Conservation (phyloP, 1,140 invertebrate species). For the Gerris buenoi region DNA sequence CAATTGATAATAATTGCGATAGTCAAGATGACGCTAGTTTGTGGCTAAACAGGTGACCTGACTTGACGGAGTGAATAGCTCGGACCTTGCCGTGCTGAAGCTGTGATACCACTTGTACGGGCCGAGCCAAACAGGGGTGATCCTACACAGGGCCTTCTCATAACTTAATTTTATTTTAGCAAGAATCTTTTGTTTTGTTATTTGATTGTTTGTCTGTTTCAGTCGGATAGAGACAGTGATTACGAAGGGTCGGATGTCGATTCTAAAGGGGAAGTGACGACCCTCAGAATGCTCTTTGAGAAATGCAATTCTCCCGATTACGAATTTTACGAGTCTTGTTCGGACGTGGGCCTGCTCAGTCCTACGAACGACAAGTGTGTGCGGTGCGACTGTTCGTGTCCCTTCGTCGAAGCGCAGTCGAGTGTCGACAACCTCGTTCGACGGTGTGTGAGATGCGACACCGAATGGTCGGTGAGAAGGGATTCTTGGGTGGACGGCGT, state of each 20-base stretch:
- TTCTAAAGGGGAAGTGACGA: not conserved
- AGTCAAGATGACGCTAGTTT: too few species aligned
- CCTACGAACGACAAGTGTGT: not conserved
- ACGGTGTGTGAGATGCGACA: not conserved
- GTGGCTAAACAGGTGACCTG: too few species aligned
- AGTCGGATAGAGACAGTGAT: not conserved
- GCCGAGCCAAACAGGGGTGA: too few species aligned
- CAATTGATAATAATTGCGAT: too few species aligned
- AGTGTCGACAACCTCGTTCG: not conserved
- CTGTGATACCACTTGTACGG: too few species aligned
- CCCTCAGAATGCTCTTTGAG: not conserved
- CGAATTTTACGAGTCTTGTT: not conserved
- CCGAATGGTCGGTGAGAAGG: not conserved
- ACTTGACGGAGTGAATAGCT: too few species aligned
- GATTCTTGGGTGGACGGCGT: not conserved
- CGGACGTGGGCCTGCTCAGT: not conserved
- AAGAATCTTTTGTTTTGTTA: too few species aligned
- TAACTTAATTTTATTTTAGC: too few species aligned
- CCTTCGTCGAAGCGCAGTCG: not conserved
- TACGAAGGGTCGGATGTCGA: not conserved
- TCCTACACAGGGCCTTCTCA: too few species aligned
- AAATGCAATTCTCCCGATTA: not conserved
- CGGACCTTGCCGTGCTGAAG: too few species aligned
- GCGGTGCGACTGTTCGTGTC: not conserved
- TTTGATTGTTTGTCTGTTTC: too few species aligned